Conservation (phyloP, 2,797 vertebrate species). For the Cossypha caffra region DNA sequence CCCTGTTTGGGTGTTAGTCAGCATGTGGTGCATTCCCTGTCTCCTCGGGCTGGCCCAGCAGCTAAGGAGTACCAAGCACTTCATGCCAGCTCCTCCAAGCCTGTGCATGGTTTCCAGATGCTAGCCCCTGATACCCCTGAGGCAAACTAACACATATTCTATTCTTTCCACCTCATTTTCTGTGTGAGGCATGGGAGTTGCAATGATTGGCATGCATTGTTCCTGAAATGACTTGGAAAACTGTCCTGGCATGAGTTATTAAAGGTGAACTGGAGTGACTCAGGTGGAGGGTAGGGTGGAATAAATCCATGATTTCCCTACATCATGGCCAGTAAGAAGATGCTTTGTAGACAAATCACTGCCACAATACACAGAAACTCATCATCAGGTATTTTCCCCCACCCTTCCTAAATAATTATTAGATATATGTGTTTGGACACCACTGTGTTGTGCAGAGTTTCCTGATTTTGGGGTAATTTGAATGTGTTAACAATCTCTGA, state of each 20-base stretch:
- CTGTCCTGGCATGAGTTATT: conserved; percentile 22
- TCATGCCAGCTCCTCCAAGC: neutral
- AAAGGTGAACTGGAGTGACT: conserved; percentile 11
- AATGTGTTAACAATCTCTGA: neutral
- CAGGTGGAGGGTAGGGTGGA: neutral
- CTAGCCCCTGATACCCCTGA: neutral
- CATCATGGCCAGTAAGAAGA: neutral
- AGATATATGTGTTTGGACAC: neutral
- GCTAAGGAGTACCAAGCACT: neutral
- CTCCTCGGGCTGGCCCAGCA: neutral
- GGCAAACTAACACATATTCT: neutral
- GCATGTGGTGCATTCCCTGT: neutral
- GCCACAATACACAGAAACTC: conserved; percentile 4
- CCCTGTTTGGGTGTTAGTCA: neutral
- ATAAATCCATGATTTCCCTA: neutral
- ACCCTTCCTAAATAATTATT: neutral
- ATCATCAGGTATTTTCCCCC: neutral
- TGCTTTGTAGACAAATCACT: conserved; percentile 15
- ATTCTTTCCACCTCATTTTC: conserved; percentile 24
- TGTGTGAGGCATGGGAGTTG: conserved; percentile 4
- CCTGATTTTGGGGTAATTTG: neutral
- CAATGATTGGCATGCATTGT: conserved; percentile 20
- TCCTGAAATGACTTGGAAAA: conserved; percentile 11
- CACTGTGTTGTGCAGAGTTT: neutral
- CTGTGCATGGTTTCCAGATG: neutral